Base-by-base conservation (phyloP, 2,797 vertebrate genomes). In the Leptodactylus fallax region DNA sequence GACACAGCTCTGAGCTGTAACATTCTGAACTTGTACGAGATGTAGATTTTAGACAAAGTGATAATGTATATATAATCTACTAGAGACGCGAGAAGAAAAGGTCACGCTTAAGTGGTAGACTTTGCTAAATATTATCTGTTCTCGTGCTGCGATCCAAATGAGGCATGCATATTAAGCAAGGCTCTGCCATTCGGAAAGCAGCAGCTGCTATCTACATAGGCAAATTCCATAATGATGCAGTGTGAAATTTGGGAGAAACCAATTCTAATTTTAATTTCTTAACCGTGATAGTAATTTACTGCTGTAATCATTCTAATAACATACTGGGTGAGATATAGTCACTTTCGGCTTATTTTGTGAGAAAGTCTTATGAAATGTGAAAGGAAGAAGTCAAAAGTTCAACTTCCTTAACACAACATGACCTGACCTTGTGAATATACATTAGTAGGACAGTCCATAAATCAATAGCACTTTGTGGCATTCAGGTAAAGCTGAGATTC, bases 221-320 rank as follows among this genome's bases (percentile, higher is more conserved):
- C n/a, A 79, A 82, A 87, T 83, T 87, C 72, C 87, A 58, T 74
- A 74, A 49, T n/a, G 71, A 74, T 74, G 27, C 76, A 45, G 76
- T 78, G 80, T 87, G 80, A 83, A 77, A 87, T 87, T 56, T 56
- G 8, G 80, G 47, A 78, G 74, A 85, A 85, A 80, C 87, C 76
- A 88, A 23, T 58, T 79, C 81, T 45, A 84, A 79, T 83, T 65
- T 56, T 49, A 79, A 83, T 87, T 74, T 79, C 45, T 27, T 36
- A 79, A 79, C 87, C 36, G 63, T 79, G 81, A 69, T 67, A 16
- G 69, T 76, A 76, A 88, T 71, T 78, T 87, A 84, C 65, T 81
- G 25, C 60, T 56, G 49, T 81, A 81, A 76, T 87, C 63, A 56
- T 36, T 11, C 25, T 79, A 69, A 16, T 27, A 53, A 72, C 27